Percentiles rank a stretch among this genome's conserved stretches.
Conservation (phyloP, 2,888 invertebrate species). For the Merodon equestris region DNA sequence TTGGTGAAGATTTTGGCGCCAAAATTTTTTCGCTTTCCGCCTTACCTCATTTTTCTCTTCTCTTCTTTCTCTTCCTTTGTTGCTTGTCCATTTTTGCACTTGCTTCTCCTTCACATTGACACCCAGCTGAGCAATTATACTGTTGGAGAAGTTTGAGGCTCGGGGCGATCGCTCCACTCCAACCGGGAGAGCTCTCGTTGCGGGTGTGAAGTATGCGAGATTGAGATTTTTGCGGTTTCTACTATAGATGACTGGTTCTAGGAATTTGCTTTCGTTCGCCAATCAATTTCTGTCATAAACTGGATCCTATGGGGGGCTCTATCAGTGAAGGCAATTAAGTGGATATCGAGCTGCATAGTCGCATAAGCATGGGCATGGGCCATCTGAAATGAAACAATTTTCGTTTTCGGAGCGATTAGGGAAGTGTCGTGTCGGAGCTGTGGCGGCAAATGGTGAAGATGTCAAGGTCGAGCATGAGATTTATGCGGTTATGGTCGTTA, state of each 20-base stretch:
- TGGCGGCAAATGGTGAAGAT: constrained; percentile 10
- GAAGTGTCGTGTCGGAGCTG: not conserved
- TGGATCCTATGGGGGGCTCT: constrained; percentile 13
- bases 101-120: constrained; percentile 20
- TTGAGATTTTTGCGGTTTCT: constrained; percentile 21
- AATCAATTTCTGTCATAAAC: constrained; percentile 59
- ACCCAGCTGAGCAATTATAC: constrained; percentile 27
- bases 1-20: constrained; percentile 65
- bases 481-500: constrained; percentile 18
- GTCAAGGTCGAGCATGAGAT: constrained; percentile 27
- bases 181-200: not conserved
- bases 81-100: constrained; percentile 13
- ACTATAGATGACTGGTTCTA: constrained; percentile 21
- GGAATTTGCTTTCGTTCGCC: constrained; percentile 45
- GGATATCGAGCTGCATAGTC: not conserved
- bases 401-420: not conserved
- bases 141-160: constrained; percentile 15
- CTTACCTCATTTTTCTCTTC: constrained; percentile 18
- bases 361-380: too few species aligned
- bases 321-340: constrained; percentile 10
- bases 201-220: constrained; percentile 17
- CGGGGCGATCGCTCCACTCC: not conserved
- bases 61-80: constrained; percentile 18
- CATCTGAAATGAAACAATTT: too few species aligned
- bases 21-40: constrained; percentile 39